Evolutionary conservation across 2,888 invertebrate genomes (phyloP), one percentile per base, ranked within the genome.

Genomic region (Calameuta idolon): DNA sequence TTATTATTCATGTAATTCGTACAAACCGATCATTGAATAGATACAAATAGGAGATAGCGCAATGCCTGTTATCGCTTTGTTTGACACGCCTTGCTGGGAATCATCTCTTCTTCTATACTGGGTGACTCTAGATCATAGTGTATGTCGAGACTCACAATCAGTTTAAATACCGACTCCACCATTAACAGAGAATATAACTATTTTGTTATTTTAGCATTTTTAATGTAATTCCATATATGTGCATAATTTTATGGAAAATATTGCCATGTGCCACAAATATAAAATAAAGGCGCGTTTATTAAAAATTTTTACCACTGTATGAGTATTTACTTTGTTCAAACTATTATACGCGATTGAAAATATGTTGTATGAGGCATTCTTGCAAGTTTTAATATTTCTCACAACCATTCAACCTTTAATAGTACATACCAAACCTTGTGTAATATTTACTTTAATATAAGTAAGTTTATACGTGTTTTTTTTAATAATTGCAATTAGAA

Each of bases 1-100:
- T 81, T 84, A 81, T 82, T 81, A 84, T 80, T 75, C 76, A 75
- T 78, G 79, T 81, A 79, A 83, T 83, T 82, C 79, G 80, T 81
- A 79, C 78, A 69, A 79, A 77, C 73, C 80, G 82, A 83, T 79
- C 81, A 81, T 83, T 84, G 83, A 82, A 84, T 82, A 83, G 84
- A 85, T 84, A 82, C 76, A 80, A 81, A 82, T 80, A 80, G 69
- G 76, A 80, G 83, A 83, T 82, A 80, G 34, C 75, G 15, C 75
- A 77, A 78, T 78, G 76, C 75, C 81, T 77, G 76, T 74, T 77
- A 82, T 81, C 79, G 73, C 75, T 75, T 73, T 69, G 68, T 73
- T 55, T 33, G 77, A 55, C 34, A 76, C 74, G 68, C 34, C 78
- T 75, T 33, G 69, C 30, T 37, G 33, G 76, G 68, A 76, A 75